phyloP scores from a whole-genome alignment of 2,113 vertebrate species.

The Pycnonotus jocosus region DNA sequence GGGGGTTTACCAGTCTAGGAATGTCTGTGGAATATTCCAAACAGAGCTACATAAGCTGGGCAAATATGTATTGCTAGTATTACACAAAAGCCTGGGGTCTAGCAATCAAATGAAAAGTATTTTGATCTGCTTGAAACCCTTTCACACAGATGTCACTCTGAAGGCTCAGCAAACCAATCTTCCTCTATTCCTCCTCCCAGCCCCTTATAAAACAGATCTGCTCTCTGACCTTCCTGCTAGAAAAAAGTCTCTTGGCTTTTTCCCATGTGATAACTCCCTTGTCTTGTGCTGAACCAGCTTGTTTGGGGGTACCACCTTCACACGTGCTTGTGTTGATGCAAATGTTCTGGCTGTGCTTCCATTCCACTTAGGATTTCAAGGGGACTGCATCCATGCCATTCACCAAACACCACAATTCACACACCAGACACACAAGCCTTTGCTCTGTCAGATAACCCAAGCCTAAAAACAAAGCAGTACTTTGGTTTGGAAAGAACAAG shows the following conservation, averaged over 20 bases:
- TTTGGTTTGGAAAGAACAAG: not conserved
- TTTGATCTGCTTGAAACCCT: not conserved
- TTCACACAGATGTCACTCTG: not conserved
- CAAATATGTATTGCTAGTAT: not conserved
- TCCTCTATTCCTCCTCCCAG: not conserved
- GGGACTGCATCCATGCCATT: not conserved
- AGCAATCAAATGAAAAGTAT: not conserved
- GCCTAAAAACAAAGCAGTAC: not conserved
- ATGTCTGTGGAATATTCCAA: not conserved
- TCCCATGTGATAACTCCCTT: not conserved
- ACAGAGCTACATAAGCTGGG: not conserved
- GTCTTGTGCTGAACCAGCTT: not conserved
- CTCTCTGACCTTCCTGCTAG: not conserved
- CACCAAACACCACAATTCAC: not conserved
- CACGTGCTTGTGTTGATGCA: not conserved
- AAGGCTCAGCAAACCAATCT: not conserved
- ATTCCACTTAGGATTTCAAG: not conserved
- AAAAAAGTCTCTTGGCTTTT: not conserved
- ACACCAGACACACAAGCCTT: not conserved
- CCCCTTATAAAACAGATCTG: not conserved
- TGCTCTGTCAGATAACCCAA: slow-evolving; percentile 5
- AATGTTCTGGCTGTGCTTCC: not conserved
- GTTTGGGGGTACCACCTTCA: not conserved
- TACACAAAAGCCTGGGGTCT: not conserved
- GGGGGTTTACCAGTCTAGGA: not conserved